A percentile compares a stretch with the other conserved stretches of the same genome.
Conservation (phyloP, 2,888 invertebrate species). For the Conops quadrifasciatus region DNA sequence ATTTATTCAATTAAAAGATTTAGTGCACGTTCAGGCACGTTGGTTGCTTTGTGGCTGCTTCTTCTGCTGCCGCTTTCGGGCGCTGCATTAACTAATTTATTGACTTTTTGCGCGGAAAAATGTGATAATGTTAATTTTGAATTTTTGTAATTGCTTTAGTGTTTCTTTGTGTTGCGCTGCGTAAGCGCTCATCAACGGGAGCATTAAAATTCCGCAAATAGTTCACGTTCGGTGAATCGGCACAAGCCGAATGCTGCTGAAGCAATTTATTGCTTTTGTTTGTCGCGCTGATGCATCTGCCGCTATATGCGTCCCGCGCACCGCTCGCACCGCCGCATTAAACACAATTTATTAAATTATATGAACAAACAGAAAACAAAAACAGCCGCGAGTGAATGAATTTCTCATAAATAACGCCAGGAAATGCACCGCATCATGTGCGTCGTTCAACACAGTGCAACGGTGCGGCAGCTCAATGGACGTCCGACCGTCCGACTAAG, state of each 20-base stretch:
- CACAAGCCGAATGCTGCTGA: slow-evolving; percentile 4
- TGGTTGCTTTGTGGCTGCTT: not conserved
- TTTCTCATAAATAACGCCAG: slow-evolving; percentile 45
- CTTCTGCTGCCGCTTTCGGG: not conserved
- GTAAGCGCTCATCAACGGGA: slow-evolving; percentile 25
- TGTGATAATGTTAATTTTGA: slow-evolving; percentile 30
- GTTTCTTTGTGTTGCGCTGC: not conserved
- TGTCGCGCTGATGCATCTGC: not conserved
- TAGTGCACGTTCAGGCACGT: not conserved
- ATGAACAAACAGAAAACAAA: slow-evolving; percentile 21
- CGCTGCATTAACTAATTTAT: slow-evolving; percentile 18
- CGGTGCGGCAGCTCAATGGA: not conserved
- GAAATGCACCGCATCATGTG: slow-evolving; percentile 21
- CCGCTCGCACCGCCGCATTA: slow-evolving; percentile 11
- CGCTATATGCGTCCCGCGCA: too few species aligned
- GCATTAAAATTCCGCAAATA: slow-evolving; percentile 50
- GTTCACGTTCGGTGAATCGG: slow-evolving; percentile 39
- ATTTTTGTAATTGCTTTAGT: slow-evolving; percentile 31
- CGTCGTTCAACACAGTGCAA: slow-evolving; percentile 2
- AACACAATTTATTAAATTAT: slow-evolving; percentile 36
- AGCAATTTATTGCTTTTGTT: slow-evolving; percentile 10
- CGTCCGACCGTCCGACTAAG: too few species aligned
- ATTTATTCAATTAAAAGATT: slow-evolving; percentile 27
- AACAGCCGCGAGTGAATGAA: slow-evolving; percentile 42
- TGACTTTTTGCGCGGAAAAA: slow-evolving; percentile 18